A percentile compares a stretch with the other conserved stretches of the same genome.
phyloP scores from a whole-genome alignment of 2,113 vertebrate species.

The Myotis yumanensis region DNA sequence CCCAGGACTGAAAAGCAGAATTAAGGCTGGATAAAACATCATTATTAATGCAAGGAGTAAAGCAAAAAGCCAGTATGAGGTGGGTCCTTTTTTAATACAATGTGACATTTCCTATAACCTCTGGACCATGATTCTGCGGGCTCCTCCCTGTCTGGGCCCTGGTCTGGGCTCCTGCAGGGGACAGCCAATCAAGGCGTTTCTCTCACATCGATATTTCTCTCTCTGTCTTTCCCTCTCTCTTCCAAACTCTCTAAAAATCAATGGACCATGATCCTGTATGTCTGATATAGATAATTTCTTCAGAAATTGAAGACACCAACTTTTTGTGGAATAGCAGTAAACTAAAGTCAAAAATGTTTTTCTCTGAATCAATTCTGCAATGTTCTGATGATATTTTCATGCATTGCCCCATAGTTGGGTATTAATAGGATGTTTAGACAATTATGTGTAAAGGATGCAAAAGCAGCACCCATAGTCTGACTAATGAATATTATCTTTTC shows the following conservation, averaged over 20 bases:
- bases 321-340: constrained; percentile 49
- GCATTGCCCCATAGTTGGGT: neutral
- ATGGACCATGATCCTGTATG: constrained; percentile 38
- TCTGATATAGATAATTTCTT: constrained; percentile 68
- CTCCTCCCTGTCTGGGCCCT: too few species aligned
- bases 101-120: constrained; percentile 63
- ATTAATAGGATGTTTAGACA: constrained; percentile 49
- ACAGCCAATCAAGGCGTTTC: too few species aligned
- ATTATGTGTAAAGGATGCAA: constrained; percentile 42
- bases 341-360: neutral
- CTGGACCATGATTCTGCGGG: neutral
- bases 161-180: too few species aligned
- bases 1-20: constrained; percentile 54
- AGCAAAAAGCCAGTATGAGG: constrained; percentile 53
- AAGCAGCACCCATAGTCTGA: constrained; percentile 47
- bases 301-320: constrained; percentile 61
- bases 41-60: constrained; percentile 65
- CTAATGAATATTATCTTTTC: constrained; percentile 72
- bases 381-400: neutral
- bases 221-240: too few species aligned
- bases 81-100: neutral
- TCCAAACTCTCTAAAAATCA: too few species aligned
- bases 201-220: too few species aligned
- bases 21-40: constrained; percentile 20
- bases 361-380: neutral